Percentiles rank a stretch among this genome's conserved stretches.
Evolutionary conservation across 2,888 invertebrate genomes (phyloP).

Genomic region (Drosophila colorata): DNA sequence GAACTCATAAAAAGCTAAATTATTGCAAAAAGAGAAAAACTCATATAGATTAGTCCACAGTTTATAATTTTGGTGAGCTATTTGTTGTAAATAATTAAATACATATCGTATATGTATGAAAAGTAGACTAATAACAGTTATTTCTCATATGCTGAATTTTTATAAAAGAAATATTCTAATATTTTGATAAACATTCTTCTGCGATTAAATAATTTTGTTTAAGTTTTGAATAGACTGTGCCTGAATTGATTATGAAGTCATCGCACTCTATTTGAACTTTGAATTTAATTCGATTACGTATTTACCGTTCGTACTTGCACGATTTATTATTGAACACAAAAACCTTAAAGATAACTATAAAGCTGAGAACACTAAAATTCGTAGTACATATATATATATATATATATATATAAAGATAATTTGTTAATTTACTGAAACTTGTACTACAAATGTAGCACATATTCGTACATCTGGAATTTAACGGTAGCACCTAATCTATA

Average conservation of each 20-base stretch:
- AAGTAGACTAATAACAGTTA: too few relatives aligned
- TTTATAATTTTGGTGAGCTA: background rate
- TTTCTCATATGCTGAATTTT: too few relatives aligned
- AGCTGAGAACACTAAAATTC: background rate
- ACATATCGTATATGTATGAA: background rate
- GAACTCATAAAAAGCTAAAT: background rate
- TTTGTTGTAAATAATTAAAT: too few relatives aligned
- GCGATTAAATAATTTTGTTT: too few relatives aligned
- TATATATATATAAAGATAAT: constrained; percentile 18
- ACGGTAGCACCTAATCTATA: constrained; percentile 9
- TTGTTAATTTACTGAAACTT: constrained; percentile 29
- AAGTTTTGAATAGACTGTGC: too few relatives aligned
- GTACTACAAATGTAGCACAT: constrained; percentile 30
- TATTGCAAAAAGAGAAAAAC: background rate
- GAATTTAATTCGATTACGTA: too few relatives aligned
- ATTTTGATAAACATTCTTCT: too few relatives aligned
- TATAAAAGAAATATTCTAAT: too few relatives aligned
- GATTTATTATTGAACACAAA: too few relatives aligned
- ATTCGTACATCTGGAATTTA: constrained; percentile 7
- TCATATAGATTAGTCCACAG: background rate
- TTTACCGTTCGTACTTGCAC: background rate
- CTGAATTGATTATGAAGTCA: too few relatives aligned
- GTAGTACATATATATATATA: background rate
- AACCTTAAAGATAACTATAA: background rate
- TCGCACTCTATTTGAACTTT: too few relatives aligned